Evolutionary conservation across 2,113 vertebrate species (phyloP).

Genomic region (Noctilio leporinus): DNA sequence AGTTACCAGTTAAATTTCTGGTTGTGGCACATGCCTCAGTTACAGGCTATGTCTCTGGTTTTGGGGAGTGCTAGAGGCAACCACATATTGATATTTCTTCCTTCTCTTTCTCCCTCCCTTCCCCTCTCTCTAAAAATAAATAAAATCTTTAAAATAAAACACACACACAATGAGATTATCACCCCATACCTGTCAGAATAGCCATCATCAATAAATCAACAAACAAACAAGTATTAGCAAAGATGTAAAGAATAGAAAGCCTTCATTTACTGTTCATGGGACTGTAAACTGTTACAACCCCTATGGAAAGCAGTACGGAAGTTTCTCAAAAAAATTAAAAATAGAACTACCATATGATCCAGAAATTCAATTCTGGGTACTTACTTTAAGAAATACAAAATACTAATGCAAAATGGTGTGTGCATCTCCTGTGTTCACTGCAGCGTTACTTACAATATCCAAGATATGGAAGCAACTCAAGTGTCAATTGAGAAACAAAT

Average conservation of each 20-base stretch:
- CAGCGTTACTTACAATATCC: background rate
- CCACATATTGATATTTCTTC: too few species aligned
- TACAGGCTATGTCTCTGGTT: too few species aligned
- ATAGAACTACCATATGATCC: background rate
- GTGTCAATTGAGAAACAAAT: background rate
- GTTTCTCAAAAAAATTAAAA: background rate
- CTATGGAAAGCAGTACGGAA: background rate
- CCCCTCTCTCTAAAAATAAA: too few species aligned
- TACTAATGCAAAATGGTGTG: background rate
- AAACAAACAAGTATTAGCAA: background rate
- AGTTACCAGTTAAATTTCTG: too few species aligned
- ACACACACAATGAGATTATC: background rate
- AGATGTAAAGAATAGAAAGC: background rate
- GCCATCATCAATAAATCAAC: background rate
- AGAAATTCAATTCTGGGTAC: background rate
- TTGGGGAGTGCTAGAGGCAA: too few species aligned
- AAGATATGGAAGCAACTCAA: background rate
- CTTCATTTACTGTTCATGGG: background rate
- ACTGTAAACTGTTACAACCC: background rate
- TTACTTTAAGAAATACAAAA: background rate
- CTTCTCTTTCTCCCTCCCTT: too few species aligned
- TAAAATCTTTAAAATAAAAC: too few species aligned
- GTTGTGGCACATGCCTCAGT: too few species aligned
- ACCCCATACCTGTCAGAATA: background rate
- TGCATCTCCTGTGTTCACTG: background rate